A percentile compares a stretch with the other conserved stretches of the same genome.
These are phyloP conservation scores for Stenurella melanura DNA, from an alignment of 2,888 invertebrate species.

Conservation along the genomic window DNA sequence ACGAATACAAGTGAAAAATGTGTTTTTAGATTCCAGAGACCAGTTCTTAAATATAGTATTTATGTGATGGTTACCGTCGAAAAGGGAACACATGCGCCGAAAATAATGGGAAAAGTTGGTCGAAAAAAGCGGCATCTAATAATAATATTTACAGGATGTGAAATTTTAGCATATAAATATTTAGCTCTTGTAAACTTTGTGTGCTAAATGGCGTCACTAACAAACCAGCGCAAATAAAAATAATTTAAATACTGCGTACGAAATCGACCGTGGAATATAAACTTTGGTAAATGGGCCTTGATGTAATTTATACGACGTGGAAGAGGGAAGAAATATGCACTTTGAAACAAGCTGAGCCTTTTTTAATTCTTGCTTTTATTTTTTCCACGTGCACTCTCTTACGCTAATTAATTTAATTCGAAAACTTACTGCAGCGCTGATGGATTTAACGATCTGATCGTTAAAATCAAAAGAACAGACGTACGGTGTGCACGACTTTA, in stretches of 20 bases:
- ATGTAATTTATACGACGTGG: conserved; percentile 63
- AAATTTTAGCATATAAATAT: conserved; percentile 38
- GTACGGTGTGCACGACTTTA: neutral
- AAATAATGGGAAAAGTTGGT: neutral
- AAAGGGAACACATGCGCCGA: neutral
- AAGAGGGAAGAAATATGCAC: conserved; percentile 30
- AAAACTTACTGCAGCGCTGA: conserved; percentile 8
- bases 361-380: conserved; percentile 10
- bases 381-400: conserved; percentile 27
- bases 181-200: conserved; percentile 39
- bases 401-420: conserved; percentile 33
- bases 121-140: conserved; percentile 4
- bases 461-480: conserved; percentile 3
- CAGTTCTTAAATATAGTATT: neutral
- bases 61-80: neutral
- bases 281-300: conserved; percentile 63
- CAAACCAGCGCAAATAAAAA: conserved; percentile 64
- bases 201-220: conserved; percentile 63
- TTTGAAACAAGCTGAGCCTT: conserved; percentile 10
- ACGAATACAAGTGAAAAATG: neutral
- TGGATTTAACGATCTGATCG: conserved; percentile 17
- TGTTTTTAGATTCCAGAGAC: neutral
- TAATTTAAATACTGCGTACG: conserved; percentile 66
- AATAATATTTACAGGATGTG: conserved; percentile 31
- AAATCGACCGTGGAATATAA: conserved; percentile 69